A percentile compares a stretch with the other conserved stretches of the same genome.
phyloP scores from a whole-genome alignment of 2,888 invertebrate genomes.

The Tetragonula carbonaria region DNA sequence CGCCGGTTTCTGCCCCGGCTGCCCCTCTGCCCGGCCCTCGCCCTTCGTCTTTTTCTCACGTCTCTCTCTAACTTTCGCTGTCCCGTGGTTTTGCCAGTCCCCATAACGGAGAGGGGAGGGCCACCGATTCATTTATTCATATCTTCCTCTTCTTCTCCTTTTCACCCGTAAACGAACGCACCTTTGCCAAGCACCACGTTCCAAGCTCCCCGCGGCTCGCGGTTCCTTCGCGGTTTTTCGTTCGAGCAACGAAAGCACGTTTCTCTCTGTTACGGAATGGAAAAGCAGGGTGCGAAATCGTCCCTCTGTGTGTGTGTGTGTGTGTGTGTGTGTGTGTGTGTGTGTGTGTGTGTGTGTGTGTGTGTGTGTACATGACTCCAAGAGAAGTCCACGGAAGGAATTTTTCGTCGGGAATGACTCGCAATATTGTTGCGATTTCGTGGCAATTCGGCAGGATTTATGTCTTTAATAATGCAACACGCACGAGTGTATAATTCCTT shows the following conservation, averaged over 20 bases:
- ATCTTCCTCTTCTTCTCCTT: conserved; percentile 44
- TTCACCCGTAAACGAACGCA: conserved; percentile 27
- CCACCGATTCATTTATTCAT: conserved; percentile 73
- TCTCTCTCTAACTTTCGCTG: conserved; percentile 29
- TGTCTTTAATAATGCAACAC: not conserved
- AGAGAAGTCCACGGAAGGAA: not conserved
- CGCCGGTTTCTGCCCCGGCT: conserved; percentile 48
- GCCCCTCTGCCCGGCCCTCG: not conserved
- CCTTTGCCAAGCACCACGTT: conserved; percentile 1
- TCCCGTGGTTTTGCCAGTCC: conserved; percentile 60
- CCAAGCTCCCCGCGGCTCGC: conserved; percentile 16
- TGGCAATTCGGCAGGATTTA: not conserved
- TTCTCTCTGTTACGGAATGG: conserved; percentile 7
- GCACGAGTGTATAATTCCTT: not conserved
- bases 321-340: rapidly evolving
- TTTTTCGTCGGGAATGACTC: not conserved
- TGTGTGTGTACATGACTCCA: rapidly evolving
- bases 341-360: too few species aligned
- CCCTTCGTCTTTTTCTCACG: conserved; percentile 61
- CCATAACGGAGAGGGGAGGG: conserved; percentile 32
- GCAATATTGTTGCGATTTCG: not conserved
- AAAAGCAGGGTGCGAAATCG: conserved; percentile 19
- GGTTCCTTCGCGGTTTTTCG: conserved; percentile 35
- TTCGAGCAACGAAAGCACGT: conserved; percentile 16
- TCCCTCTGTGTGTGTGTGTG: not conserved